Evolutionary conservation across 2,888 invertebrate genomes (phyloP).

Genomic region (Drosophila melanosoma): DNA sequence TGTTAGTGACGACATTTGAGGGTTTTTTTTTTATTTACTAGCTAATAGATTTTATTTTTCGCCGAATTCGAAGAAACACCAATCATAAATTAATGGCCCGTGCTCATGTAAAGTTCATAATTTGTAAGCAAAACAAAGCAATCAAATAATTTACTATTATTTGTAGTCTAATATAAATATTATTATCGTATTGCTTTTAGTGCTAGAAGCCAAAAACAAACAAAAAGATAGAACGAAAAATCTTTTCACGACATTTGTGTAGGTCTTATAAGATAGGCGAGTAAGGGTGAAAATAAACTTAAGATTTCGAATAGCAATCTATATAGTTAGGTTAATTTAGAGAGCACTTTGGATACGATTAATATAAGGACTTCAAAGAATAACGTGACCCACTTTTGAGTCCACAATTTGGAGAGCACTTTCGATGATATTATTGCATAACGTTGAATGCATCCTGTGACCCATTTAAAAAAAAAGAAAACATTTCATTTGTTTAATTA

Average conservation of each 20-base stretch:
- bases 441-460: slow-evolving; percentile 1
- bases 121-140: background rate
- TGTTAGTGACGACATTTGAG: background rate
- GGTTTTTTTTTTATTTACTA: background rate
- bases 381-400: background rate
- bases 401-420: background rate
- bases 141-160: background rate
- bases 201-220: background rate
- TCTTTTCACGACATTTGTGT: background rate
- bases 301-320: background rate
- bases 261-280: background rate
- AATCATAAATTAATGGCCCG: background rate
- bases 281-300: background rate
- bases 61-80: background rate
- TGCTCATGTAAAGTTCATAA: background rate
- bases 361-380: background rate
- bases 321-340: background rate
- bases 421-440: background rate
- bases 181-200: background rate
- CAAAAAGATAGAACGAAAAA: background rate
- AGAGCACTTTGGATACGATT: background rate
- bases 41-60: background rate
- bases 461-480: background rate
- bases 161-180: background rate
- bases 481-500: background rate